Base-by-base conservation (phyloP, 2,888 invertebrate genomes). In the Microctonus hyperodae region DNA sequence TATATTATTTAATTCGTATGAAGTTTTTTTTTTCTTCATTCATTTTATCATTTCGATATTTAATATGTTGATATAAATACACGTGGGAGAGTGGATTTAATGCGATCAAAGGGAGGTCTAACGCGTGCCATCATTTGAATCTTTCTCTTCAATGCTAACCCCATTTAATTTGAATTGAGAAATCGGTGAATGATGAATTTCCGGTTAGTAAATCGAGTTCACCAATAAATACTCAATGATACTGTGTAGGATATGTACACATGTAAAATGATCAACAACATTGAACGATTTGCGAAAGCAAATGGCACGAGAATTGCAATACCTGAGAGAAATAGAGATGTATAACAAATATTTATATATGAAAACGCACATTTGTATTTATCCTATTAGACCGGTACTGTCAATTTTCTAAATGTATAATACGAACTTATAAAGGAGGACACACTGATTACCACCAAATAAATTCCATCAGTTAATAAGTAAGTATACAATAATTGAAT, bases 101-200 rank as follows among this genome's bases (percentile, higher is more conserved):
- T 20, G 44, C 9, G 16, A 44, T 7, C 4, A 9, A 16, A 16
- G 16, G n/a, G 44, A 16, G 16, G 16, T 6, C 16, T 16, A 5
- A n/a, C 44, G 16, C 16, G 44, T 16, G 16, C 44, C 60, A 51
- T 25, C 35, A 53, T 51, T 62, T 53, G 51, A 55, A 62, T 51
- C 61, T 62, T 13, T 44, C 63, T 53, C 51, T 13, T 51, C 37
- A 23, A n/a, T 28, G 22, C 44, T 64, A 64, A 64, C 64, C 64
- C 64, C 48, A 57, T 64, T 64, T 48, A 28, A 50, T 62, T 53
- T 35, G 35, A 33, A 61, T 33, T 28, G 61, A 60, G 65, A 65
- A 65, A 65, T 60, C 65, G 60, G 40, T 60, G 62, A 67, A 62
- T 67, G 67, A 67, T 67, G 62, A 62, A 57, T 62, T 67, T 67